A percentile compares a stretch with the other conserved stretches of the same genome.
phyloP scores from a whole-genome alignment of 2,113 vertebrate species.

The Oryzias javanicus region DNA sequence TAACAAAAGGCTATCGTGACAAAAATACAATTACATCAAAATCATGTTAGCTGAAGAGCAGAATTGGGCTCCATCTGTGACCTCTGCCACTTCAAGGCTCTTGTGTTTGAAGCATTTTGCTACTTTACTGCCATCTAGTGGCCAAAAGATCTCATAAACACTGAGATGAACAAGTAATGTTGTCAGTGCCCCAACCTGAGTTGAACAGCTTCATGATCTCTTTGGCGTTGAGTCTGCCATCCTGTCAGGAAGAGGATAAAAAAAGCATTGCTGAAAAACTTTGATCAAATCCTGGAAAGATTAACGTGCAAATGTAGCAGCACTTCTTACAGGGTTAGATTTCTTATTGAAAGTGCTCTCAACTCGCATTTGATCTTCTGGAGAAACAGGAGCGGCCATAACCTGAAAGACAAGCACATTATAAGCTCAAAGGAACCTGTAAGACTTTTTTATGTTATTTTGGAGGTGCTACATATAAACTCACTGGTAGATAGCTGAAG shows the following conservation, averaged over 20 bases:
- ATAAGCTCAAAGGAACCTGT: not conserved
- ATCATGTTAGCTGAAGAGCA: no score
- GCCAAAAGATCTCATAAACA: slow-evolving; percentile 12
- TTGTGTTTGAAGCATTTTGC: not conserved
- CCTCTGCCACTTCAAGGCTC: slow-evolving; percentile 24
- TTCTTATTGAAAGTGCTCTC: slow-evolving; percentile 66
- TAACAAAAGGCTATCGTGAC: no score
- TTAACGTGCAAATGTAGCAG: not conserved
- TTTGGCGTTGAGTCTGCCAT: slow-evolving; percentile 66
- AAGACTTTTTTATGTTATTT: not conserved
- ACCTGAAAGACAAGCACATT: slow-evolving; percentile 47
- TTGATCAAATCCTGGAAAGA: no score
- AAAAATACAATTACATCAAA: no score
- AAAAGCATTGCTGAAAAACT: no score
- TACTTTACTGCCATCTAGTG: slow-evolving; percentile 67
- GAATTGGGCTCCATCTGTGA: slow-evolving; percentile 11
- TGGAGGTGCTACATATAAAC: slow-evolving; percentile 15
- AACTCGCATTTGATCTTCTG: slow-evolving; percentile 59
- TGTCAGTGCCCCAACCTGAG: slow-evolving; percentile 60
- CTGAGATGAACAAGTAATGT: not conserved
- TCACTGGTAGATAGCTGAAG: slow-evolving; percentile 61
- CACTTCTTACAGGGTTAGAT: slow-evolving; percentile 61
- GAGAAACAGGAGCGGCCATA: slow-evolving; percentile 58
- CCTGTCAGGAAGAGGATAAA: slow-evolving; percentile 42
- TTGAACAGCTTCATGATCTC: slow-evolving; percentile 73